Base-by-base conservation (phyloP, 2,888 invertebrate species). In the Cantharis lateralis region DNA sequence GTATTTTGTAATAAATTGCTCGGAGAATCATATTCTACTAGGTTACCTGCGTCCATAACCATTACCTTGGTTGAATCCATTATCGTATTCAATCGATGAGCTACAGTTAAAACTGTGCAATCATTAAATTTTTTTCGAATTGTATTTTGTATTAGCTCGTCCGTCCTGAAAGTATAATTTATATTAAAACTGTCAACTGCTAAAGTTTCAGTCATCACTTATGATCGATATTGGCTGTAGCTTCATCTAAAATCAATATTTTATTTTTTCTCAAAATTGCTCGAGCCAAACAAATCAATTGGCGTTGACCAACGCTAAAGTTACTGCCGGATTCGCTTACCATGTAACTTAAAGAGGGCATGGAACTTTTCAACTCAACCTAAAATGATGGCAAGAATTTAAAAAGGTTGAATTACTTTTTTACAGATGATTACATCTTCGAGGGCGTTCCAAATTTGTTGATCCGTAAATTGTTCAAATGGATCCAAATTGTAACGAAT, bases 151-250 rank as follows among this genome's bases (percentile, higher is more conserved):
- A 96, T 95, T 18, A 95, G 86, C 1, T 91, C 91, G 84, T 95
- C 95, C 62, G 95, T 95, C 82, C 93, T 93, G 85, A 48, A 88
- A 89, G 78, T 75, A 48, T n/a, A 7, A n/a, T n/a, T n/a, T 48
- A 13, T 11, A 32, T 32, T 32, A 32, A 32, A 32, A 13, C 4
- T 13, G 32, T 32, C 3, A 32, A 32, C 0, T 1, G 3, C 0
- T 0, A 32, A 20, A 15, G 10, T 77, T 1, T 13, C 3, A 32
- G 13, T 68, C 18, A 15, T 66, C 89, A 95, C 94, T 92, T 92
- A 72, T 93, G 94, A 88, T 97, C 96, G 0, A 97, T 95, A 86
- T 96, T 97, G 3, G 97, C 96, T 0, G 97, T 97, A 15, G 97
- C 97, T 88, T 97, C 97, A 83, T 97, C 97, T 64, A 97, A 89